Conservation (phyloP, 2,797 vertebrate species). For the Rhodeus uyekii region DNA sequence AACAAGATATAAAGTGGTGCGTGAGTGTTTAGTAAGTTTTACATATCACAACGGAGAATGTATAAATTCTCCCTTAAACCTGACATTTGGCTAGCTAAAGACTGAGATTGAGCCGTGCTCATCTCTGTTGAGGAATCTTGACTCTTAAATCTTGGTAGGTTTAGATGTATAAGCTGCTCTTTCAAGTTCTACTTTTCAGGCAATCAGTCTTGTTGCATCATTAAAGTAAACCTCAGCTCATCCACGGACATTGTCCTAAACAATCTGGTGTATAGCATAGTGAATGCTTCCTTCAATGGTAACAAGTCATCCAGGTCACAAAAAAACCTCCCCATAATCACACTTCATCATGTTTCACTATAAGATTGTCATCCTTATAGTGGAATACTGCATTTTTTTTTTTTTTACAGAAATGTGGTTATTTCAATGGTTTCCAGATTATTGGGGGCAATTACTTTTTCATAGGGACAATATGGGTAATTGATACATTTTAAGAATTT, state of each 20-base stretch:
- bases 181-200: neutral
- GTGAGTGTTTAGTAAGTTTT: neutral
- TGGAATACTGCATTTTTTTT: neutral
- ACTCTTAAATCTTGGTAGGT: neutral
- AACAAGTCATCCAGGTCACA: neutral
- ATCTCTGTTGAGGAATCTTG: neutral
- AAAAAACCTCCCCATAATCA: neutral
- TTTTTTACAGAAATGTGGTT: neutral
- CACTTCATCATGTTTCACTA: neutral
- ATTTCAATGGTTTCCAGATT: neutral
- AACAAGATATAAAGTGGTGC: neutral
- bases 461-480: neutral
- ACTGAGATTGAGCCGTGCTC: neutral
- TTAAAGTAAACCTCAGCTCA: neutral
- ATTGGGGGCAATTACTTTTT: neutral
- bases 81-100: neutral
- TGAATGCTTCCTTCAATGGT: neutral
- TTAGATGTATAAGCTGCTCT: neutral
- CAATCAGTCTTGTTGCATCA: neutral
- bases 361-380: neutral
- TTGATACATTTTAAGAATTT: neutral
- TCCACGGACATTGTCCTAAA: neutral
- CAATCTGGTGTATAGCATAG: neutral
- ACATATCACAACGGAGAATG: neutral
- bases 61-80: neutral